These are phyloP conservation scores for Sepiola atlantica DNA, from an alignment of 2,888 invertebrate species.

Conservation along the genomic window DNA sequence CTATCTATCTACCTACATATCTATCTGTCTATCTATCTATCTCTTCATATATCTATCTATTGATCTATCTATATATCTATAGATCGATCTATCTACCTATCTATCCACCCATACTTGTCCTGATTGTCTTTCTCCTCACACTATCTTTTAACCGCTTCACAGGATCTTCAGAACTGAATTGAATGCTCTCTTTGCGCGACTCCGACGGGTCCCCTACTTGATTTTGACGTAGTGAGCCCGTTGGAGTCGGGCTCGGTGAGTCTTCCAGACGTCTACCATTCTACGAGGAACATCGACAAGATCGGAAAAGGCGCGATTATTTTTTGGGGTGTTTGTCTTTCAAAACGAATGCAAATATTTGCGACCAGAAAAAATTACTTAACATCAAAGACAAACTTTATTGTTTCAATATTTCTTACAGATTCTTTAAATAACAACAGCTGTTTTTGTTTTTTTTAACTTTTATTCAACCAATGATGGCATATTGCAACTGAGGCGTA, in stretches of 20 bases:
- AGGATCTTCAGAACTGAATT: not conserved
- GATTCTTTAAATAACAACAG: too few species aligned
- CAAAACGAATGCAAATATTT: not conserved
- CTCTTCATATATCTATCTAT: too few species aligned
- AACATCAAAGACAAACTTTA: too few species aligned
- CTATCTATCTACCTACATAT: not conserved
- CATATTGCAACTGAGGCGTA: not conserved
- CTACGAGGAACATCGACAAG: not conserved
- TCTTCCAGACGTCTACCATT: not conserved
- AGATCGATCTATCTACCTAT: not conserved
- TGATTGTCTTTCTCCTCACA: not conserved
- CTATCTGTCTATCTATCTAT: not conserved
- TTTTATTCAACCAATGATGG: too few species aligned
- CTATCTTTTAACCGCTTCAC: too few species aligned
- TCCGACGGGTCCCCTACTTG: constrained; percentile 1
- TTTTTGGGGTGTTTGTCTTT: not conserved
- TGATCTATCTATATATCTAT: too few species aligned
- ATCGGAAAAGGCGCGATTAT: not conserved
- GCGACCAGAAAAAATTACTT: not conserved
- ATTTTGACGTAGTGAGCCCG: not conserved
- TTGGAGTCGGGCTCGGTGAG: not conserved
- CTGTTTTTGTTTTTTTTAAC: too few species aligned
- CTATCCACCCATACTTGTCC: not conserved
- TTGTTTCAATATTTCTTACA: too few species aligned
- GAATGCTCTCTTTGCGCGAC: not conserved